Evolutionary conservation across 2,888 invertebrate species (phyloP).

Genomic region (Ephialtes manifestator): DNA sequence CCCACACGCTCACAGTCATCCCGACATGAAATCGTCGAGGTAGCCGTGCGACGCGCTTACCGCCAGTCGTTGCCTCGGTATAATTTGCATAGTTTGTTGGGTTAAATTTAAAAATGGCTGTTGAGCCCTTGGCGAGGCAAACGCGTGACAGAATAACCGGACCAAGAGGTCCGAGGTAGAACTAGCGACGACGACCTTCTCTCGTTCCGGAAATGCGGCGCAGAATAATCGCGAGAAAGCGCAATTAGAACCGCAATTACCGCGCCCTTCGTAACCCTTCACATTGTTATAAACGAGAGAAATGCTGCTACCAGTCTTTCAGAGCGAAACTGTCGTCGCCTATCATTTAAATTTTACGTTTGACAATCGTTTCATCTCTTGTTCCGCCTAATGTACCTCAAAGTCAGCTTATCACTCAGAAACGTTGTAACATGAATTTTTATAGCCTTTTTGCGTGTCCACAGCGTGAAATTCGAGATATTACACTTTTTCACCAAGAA

Average conservation of each 20-base stretch:
- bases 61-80: slow-evolving; percentile 56
- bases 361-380: slow-evolving; percentile 9
- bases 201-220: slow-evolving; percentile 65
- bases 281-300: slow-evolving; percentile 35
- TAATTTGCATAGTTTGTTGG: slow-evolving; percentile 84
- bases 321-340: neutral
- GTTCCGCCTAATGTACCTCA: neutral
- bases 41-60: slow-evolving; percentile 35
- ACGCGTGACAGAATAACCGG: slow-evolving; percentile 43
- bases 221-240: slow-evolving; percentile 70
- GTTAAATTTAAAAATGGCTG: slow-evolving; percentile 51
- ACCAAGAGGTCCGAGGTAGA: slow-evolving; percentile 47
- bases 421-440: slow-evolving; percentile 36
- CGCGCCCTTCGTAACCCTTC: slow-evolving; percentile 63
- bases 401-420: slow-evolving; percentile 5
- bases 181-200: slow-evolving; percentile 43
- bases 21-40: slow-evolving; percentile 46
- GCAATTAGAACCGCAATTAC: slow-evolving; percentile 70
- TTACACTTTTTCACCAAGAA: neutral
- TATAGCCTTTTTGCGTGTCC: slow-evolving; percentile 28
- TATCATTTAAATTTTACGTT: slow-evolving; percentile 18
- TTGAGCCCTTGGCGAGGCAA: slow-evolving; percentile 41
- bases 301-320: neutral
- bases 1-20: slow-evolving; percentile 51
- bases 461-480: neutral